These are phyloP conservation scores for Euwallacea fornicatus DNA, from an alignment of 1,140 invertebrate species.

Conservation along the genomic window DNA sequence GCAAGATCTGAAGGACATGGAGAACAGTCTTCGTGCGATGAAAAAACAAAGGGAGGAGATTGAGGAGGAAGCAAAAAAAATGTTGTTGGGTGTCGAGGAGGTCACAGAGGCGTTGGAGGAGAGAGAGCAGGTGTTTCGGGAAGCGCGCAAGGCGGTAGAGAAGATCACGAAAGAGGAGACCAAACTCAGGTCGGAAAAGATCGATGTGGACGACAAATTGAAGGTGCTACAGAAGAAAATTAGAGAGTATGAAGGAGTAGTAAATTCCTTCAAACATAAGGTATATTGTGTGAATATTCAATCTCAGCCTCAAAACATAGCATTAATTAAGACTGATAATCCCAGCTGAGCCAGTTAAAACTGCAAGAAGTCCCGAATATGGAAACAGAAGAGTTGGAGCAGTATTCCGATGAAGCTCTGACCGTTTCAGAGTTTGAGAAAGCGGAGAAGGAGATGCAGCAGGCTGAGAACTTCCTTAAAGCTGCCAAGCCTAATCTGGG, in stretches of 20 bases:
- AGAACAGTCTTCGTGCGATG: conserved; percentile 63
- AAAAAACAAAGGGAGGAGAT: conserved; percentile 63
- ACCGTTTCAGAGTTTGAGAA: conserved; percentile 61
- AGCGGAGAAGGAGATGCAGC: conserved; percentile 64
- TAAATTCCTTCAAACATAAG: neutral
- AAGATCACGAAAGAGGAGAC: conserved; percentile 66
- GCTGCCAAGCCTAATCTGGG: conserved; percentile 77
- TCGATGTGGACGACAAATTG: conserved; percentile 77
- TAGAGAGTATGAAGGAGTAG: conserved; percentile 61
- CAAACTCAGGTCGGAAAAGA: conserved; percentile 67
- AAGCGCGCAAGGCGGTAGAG: conserved; percentile 57
- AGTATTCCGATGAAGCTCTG: conserved; percentile 71
- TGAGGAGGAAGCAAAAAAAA: conserved; percentile 59
- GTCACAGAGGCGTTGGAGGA: conserved; percentile 55
- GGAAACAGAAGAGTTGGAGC: conserved; percentile 57
- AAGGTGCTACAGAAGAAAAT: conserved; percentile 66
- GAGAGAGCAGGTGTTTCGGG: conserved; percentile 58
- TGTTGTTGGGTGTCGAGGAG: conserved; percentile 59
- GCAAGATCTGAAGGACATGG: conserved; percentile 66
- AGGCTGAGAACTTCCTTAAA: conserved; percentile 68
- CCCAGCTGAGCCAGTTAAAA: conserved; percentile 61
- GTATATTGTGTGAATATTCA: neutral
- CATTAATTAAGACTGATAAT: conserved; percentile 19
- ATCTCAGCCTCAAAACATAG: neutral
- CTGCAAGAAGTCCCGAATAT: conserved; percentile 70